phyloP scores from a whole-genome alignment of 2,113 vertebrate species.

The Heteronetta atricapilla region DNA sequence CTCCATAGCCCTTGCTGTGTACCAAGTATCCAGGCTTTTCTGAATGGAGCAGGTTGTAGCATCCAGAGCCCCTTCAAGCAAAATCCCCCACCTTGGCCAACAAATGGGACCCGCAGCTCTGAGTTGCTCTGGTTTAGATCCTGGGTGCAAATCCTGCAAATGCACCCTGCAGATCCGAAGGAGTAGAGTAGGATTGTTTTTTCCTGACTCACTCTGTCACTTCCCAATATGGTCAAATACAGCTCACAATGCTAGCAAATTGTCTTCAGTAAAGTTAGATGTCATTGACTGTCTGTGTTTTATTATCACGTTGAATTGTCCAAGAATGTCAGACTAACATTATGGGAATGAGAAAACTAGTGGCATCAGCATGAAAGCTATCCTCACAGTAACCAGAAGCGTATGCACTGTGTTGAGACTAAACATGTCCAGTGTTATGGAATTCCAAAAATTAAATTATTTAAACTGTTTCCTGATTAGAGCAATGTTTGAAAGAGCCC shows the following conservation, averaged over 20 bases:
- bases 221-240: background rate
- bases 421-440: background rate
- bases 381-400: background rate
- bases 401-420: background rate
- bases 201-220: background rate
- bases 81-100: background rate
- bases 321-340: background rate
- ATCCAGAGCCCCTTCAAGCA: background rate
- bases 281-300: background rate
- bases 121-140: background rate
- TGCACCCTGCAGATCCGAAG: background rate
- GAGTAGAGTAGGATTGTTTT: background rate
- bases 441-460: conserved; percentile 23
- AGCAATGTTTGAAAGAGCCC: background rate
- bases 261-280: background rate
- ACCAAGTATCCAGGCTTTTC: background rate
- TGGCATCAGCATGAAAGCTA: background rate
- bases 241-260: background rate
- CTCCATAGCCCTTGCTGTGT: background rate
- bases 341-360: background rate
- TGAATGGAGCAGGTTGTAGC: background rate
- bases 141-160: background rate
- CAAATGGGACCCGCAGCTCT: background rate
- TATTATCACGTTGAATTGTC: background rate
- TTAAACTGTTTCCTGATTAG: conserved; percentile 30